A percentile compares a stretch with the other conserved stretches of the same genome.
phyloP scores from a whole-genome alignment of 30 jellyfish, hydroid and myxozoan species.

The Aurelia coerulea region DNA sequence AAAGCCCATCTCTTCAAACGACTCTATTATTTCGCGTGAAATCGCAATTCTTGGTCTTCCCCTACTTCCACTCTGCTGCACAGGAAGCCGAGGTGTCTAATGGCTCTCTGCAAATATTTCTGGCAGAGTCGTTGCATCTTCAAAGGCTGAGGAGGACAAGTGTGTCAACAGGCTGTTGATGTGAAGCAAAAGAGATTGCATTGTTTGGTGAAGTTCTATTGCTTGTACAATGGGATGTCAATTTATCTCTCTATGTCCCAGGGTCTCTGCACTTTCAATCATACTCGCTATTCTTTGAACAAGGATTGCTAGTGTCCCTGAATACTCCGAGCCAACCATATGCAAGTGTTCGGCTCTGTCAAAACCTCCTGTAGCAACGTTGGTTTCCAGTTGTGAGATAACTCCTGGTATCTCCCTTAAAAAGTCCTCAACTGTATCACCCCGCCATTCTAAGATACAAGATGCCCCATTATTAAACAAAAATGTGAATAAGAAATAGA shows the following conservation, averaged over 20 bases:
- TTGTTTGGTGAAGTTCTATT: no score
- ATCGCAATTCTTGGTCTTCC: slow-evolving; percentile 11
- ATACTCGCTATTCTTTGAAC: slow-evolving; percentile 4
- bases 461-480: no score
- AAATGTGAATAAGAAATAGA: no score
- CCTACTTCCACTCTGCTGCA: neutral
- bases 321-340: slow-evolving; percentile 2
- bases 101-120: no score
- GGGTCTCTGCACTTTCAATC: slow-evolving; percentile 5
- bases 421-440: no score
- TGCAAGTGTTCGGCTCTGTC: neutral
- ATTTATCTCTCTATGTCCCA: neutral
- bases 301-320: neutral
- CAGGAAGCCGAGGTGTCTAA: neutral
- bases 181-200: no score
- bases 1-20: neutral
- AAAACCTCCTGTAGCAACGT: neutral
- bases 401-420: neutral
- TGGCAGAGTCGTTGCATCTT: no score
- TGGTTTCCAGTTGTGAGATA: neutral
- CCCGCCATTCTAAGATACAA: no score
- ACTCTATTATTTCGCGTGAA: slow-evolving; percentile 1
- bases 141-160: no score
- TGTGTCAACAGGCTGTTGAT: no score
- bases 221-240: neutral